Percentiles rank a stretch among this genome's conserved stretches.
Evolutionary conservation across 2,113 vertebrate species (phyloP).

Genomic region (Anhinga anhinga): DNA sequence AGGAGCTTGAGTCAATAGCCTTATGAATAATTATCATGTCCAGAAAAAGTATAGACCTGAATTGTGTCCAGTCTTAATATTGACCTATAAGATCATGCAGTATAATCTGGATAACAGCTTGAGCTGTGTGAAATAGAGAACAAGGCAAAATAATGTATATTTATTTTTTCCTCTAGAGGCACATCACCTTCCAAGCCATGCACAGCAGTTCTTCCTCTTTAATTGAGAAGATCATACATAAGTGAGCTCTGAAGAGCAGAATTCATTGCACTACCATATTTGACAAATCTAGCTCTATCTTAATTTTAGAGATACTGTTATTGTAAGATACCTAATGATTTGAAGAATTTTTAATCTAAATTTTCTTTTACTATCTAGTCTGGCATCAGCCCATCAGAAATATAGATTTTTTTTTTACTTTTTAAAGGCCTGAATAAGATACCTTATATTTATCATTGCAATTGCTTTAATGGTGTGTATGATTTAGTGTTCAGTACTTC

Average conservation of each 20-base stretch:
- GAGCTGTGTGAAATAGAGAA: background rate
- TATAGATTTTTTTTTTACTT: background rate
- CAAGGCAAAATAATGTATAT: background rate
- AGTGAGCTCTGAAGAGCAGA: background rate
- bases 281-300: background rate
- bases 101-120: background rate
- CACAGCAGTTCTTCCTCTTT: background rate
- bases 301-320: background rate
- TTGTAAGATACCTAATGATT: background rate
- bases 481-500: background rate
- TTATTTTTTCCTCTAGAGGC: background rate
- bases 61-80: background rate
- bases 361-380: background rate
- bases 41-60: background rate
- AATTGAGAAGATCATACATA: background rate
- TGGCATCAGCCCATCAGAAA: background rate
- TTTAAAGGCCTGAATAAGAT: background rate
- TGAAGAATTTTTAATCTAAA: background rate
- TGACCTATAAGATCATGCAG: background rate
- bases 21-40: background rate
- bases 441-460: background rate
- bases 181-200: background rate
- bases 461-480: background rate
- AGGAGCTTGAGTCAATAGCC: background rate
- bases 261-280: background rate